Evolutionary conservation across 2,113 vertebrate species (phyloP), one percentile per base, ranked within the genome.

Genomic region (Cervus canadensis): DNA sequence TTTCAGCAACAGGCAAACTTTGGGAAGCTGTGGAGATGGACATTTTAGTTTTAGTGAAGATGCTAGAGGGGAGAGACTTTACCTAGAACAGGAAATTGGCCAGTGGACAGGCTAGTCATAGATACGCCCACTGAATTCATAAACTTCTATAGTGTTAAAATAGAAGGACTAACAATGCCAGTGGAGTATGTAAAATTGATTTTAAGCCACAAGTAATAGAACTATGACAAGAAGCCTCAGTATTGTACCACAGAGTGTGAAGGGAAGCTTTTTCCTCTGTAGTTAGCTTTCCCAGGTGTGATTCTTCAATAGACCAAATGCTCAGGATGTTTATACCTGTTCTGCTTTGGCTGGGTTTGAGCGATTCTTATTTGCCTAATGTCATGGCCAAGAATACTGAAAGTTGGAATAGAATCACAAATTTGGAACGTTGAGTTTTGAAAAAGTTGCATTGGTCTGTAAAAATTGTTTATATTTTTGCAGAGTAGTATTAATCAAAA

Each of bases 401-500:
- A 76, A 76, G 6, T 26, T 40, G 40, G 40, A 76, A 76, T 43
- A 43, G 71, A 76, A 14, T 60, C 64, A 12, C 56, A 94, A 84
- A 94, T 86, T 36, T 82, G 81, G 78, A 91, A 52, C 88, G 52
- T 48, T 94, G 74, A 54, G 1, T 95, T 98, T 95, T 96, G 94
- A 93, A 60, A 98, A 86, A 12, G 67, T 86, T 98, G 94, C 45
- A 87, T 92, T 56, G 96, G 87, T 92, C 97, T 98, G 98, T 98
- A 98, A 96, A 97, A 98, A 97, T 94, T 50, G 48, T 14, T 93
- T 97, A 97, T 97, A 87, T 98, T 98, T 98, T 98, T 98, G 98
- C 97, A 98, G 98, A 98, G 48, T 97, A 94, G 96, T 98, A 96
- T 62, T 84, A 90, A 50, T 50, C 48, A 50, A 50, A 50, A 50